phyloP scores from a whole-genome alignment of 2,797 vertebrate species.

The Tokudaia tokunoshimensis region DNA sequence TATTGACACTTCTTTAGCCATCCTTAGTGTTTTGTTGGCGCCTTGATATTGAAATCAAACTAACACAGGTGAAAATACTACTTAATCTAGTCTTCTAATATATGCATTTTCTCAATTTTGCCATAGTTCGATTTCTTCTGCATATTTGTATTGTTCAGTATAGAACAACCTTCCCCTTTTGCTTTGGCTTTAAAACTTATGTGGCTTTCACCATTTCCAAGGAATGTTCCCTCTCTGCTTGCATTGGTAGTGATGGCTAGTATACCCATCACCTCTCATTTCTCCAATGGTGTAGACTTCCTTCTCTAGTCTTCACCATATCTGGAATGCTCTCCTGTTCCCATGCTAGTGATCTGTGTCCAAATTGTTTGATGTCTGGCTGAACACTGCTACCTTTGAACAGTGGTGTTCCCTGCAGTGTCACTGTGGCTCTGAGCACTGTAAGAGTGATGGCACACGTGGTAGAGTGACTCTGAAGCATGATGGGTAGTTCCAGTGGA shows the following conservation, averaged over 20 bases:
- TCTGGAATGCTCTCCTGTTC: not conserved
- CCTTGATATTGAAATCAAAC: conserved; percentile 8
- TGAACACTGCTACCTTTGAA: not conserved
- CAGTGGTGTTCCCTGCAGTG: not conserved
- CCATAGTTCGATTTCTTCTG: not conserved
- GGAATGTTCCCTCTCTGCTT: not conserved
- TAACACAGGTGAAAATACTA: not conserved
- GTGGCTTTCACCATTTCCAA: not conserved
- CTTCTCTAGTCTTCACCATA: not conserved
- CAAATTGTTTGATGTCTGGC: not conserved
- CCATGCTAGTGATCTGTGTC: not conserved
- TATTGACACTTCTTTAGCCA: not conserved
- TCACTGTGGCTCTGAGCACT: not conserved
- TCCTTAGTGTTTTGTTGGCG: not conserved
- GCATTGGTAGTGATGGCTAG: accelerated
- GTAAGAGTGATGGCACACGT: not conserved
- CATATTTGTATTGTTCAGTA: not conserved
- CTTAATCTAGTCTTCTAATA: not conserved
- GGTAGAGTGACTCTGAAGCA: not conserved
- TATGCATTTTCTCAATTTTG: not conserved
- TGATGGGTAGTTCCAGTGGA: not conserved
- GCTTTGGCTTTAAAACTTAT: not conserved
- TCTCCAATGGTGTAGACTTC: too few relatives aligned
- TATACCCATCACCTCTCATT: too few relatives aligned
- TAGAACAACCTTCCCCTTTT: not conserved